Evolutionary conservation across 2,888 invertebrate genomes (phyloP).

Genomic region (Dioctria linearis): DNA sequence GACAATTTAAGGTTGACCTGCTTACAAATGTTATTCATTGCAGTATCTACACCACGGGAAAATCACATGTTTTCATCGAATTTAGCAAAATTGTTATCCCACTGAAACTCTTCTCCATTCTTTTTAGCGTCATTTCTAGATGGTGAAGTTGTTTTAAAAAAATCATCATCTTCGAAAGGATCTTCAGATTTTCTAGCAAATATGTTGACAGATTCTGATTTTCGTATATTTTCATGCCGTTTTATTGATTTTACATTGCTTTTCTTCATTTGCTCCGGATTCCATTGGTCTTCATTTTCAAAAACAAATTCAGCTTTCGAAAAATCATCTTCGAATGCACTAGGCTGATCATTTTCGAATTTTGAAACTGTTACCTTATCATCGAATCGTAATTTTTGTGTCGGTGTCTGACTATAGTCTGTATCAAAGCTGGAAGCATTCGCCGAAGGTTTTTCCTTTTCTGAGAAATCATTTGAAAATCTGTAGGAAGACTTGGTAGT

Average conservation of each 20-base stretch:
- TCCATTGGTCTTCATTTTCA: conserved; percentile 69
- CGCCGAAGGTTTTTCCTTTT: conserved; percentile 65
- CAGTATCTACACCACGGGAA: conserved; percentile 58
- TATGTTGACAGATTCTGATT: conserved; percentile 92
- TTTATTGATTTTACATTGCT: conserved; percentile 58
- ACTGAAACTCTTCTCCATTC: conserved; percentile 63
- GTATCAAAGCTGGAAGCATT: conserved; percentile 58
- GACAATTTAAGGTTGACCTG: conserved; percentile 21
- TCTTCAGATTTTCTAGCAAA: conserved; percentile 89
- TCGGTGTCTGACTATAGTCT: conserved; percentile 61
- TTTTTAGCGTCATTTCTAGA: conserved; percentile 55
- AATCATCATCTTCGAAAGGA: conserved; percentile 91
- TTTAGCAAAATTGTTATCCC: conserved; percentile 71
- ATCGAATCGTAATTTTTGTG: conserved; percentile 75
- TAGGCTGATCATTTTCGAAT: conserved; percentile 66
- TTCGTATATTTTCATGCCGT: conserved; percentile 80
- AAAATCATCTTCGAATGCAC: conserved; percentile 75
- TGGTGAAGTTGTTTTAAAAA: conserved; percentile 75
- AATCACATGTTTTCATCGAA: conserved; percentile 72
- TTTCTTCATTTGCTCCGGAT: conserved; percentile 60
- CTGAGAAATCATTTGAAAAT: conserved; percentile 78
- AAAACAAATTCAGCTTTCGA: conserved; percentile 71
- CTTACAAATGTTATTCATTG: conserved; percentile 27
- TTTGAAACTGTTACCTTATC: conserved; percentile 78
- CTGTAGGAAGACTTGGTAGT: conserved; percentile 70